phyloP scores from a whole-genome alignment of 2,888 invertebrate species.

The Dendrolimus houi region DNA sequence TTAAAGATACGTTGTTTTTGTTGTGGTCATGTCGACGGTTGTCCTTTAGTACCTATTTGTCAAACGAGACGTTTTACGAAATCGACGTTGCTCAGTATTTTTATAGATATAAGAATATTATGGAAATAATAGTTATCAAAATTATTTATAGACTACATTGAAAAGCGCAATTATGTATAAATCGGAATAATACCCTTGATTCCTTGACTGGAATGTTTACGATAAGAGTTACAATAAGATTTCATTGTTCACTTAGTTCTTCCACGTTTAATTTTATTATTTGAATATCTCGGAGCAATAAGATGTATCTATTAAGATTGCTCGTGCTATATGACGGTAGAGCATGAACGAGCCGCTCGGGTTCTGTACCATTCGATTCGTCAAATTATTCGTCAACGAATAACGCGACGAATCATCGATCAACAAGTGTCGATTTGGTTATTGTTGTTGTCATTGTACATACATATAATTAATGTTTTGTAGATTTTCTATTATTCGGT shows the following conservation, averaged over 20 bases:
- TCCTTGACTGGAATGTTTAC: slow-evolving; percentile 19
- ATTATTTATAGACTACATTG: slow-evolving; percentile 51
- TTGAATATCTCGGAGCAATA: slow-evolving; percentile 34
- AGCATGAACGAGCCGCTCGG: too few relatives aligned
- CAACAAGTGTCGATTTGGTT: slow-evolving; percentile 43
- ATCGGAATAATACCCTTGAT: slow-evolving; percentile 27
- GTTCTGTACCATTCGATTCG: neutral
- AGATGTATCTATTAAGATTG: slow-evolving; percentile 17
- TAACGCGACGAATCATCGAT: neutral
- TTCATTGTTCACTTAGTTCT: slow-evolving; percentile 40
- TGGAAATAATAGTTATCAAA: slow-evolving; percentile 45
- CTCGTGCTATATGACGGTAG: too few relatives aligned
- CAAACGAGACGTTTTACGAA: slow-evolving; percentile 51
- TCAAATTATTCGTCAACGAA: neutral
- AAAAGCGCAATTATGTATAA: slow-evolving; percentile 47
- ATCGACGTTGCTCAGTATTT: slow-evolving; percentile 73
- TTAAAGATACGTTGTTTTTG: slow-evolving; percentile 34
- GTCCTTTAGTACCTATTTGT: slow-evolving; percentile 36
- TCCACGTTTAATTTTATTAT: slow-evolving; percentile 38
- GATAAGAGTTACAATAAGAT: slow-evolving; percentile 20
- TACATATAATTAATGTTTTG: slow-evolving; percentile 54
- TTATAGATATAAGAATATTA: slow-evolving; percentile 66
- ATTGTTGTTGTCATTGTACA: slow-evolving; percentile 69
- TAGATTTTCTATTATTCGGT: slow-evolving; percentile 71
- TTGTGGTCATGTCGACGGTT: slow-evolving; percentile 42